Evolutionary conservation across 37 sponge, comb jelly and placozoan genomes (phyloP).

Genomic region (Mnemiopsis leidyi): DNA sequence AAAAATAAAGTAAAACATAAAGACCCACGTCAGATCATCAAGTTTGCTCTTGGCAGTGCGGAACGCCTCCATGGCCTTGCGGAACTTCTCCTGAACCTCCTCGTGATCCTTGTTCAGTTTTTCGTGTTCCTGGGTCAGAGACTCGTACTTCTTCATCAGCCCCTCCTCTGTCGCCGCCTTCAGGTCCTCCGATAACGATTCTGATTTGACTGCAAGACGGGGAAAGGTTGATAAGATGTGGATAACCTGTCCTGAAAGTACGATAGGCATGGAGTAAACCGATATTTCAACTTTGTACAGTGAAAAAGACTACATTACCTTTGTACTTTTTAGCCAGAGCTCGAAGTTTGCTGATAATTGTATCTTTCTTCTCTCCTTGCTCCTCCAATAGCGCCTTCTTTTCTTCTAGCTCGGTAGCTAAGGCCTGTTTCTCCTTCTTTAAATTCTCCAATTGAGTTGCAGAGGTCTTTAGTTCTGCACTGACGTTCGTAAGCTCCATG

Average conservation of each 20-base stretch:
- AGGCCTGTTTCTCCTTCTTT: not conserved
- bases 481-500: slow-evolving; percentile 39
- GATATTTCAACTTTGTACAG: too few species aligned
- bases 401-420: not conserved
- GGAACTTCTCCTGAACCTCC: not conserved
- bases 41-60: not conserved
- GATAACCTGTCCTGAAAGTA: too few species aligned
- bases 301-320: too few species aligned
- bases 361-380: not conserved
- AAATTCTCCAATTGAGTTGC: not conserved
- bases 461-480: slow-evolving; percentile 29
- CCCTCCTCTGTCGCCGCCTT: too few species aligned
- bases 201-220: too few species aligned
- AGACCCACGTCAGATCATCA: not conserved
- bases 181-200: too few species aligned
- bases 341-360: not conserved
- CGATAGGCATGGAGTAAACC: too few species aligned
- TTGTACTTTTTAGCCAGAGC: slow-evolving; percentile 9
- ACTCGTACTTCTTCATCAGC: too few species aligned
- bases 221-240: too few species aligned
- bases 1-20: not conserved
- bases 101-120: not conserved
- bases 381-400: not conserved
- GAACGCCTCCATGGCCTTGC: not conserved
- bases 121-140: too few species aligned